phyloP scores from a whole-genome alignment of 2,113 vertebrate genomes.

The Mastomys coucha region DNA sequence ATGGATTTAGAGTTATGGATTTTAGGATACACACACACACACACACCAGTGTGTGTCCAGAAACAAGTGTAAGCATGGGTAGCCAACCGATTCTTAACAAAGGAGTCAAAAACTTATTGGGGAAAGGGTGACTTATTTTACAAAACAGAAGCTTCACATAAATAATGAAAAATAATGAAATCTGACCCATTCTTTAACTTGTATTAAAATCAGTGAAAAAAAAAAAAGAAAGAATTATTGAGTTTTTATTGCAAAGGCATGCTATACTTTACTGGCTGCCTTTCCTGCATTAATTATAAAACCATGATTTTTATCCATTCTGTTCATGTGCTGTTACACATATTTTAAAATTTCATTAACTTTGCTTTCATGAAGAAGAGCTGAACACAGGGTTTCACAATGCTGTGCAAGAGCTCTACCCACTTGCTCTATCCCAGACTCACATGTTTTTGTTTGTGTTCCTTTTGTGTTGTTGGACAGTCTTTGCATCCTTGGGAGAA shows the following conservation, averaged over 20 bases:
- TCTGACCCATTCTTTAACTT: too few relatives aligned
- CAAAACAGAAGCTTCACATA: too few relatives aligned
- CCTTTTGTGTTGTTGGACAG: background rate
- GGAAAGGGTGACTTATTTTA: too few relatives aligned
- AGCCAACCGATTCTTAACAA: too few relatives aligned
- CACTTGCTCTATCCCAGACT: background rate
- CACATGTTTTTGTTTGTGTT: too few relatives aligned
- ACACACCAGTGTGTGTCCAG: too few relatives aligned
- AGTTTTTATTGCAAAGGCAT: background rate
- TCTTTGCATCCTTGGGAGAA: background rate
- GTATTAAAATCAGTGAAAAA: too few relatives aligned
- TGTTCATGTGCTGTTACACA: background rate
- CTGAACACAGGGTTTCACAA: background rate
- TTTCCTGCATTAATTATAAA: background rate
- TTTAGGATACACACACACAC: background rate
- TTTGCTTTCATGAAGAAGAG: background rate
- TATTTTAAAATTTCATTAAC: background rate
- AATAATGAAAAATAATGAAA: too few relatives aligned
- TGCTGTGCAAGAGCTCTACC: background rate
- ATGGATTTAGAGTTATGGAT: background rate
- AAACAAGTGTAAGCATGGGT: too few relatives aligned
- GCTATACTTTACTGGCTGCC: background rate
- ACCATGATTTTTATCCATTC: background rate
- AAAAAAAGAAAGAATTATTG: too few relatives aligned
- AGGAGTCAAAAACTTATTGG: too few relatives aligned